A percentile compares a stretch with the other conserved stretches of the same genome.
phyloP scores from a whole-genome alignment of 2,888 invertebrate species.

The Acanthosepion esculentum region DNA sequence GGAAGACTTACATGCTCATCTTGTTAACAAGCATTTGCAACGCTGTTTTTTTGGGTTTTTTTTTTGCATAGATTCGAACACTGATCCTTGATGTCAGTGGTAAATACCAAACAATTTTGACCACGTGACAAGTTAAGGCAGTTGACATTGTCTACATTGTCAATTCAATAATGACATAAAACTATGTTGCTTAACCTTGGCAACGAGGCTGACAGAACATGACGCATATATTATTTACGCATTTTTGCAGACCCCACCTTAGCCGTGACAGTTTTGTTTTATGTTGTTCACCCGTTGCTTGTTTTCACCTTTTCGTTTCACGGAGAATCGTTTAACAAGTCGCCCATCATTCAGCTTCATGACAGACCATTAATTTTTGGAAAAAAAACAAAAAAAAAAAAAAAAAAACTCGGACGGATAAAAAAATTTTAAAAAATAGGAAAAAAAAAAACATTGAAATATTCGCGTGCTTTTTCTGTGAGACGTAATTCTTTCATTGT shows the following conservation, averaged over 20 bases:
- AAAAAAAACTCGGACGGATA: not conserved
- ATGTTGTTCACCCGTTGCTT: not conserved
- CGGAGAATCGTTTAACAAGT: not conserved
- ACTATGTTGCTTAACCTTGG: not conserved
- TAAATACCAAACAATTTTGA: not conserved
- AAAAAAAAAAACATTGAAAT: not conserved
- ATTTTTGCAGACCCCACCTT: not conserved
- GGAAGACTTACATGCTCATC: not conserved
- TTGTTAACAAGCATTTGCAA: not conserved
- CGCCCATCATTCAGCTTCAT: constrained; percentile 8
- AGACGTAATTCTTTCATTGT: too few species aligned
- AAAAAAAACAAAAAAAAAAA: not conserved
- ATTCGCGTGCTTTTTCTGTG: not conserved
- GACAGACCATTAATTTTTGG: not conserved
- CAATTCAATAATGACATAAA: not conserved
- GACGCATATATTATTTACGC: not conserved
- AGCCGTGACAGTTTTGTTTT: not conserved
- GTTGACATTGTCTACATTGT: not conserved
- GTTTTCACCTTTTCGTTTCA: not conserved
- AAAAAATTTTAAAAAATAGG: too few species aligned
- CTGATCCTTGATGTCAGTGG: not conserved
- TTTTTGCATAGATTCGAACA: not conserved
- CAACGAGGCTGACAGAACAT: not conserved
- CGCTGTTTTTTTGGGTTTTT: not conserved
- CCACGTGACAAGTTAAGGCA: not conserved